Evolutionary conservation across 2,888 invertebrate genomes (phyloP).

Genomic region (Drosophila koepferae): DNA sequence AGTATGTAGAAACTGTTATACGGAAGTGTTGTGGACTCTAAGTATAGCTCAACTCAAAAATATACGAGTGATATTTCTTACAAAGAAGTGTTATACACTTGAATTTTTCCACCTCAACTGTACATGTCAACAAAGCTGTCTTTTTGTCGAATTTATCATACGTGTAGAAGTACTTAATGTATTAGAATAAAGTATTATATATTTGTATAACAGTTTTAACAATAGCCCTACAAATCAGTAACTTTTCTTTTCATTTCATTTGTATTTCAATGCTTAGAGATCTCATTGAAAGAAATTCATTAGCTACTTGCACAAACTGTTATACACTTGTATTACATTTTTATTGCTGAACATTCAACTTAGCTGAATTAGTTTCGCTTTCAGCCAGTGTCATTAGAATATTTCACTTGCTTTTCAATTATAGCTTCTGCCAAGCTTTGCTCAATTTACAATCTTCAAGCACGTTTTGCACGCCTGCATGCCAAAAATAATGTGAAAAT

Average conservation of each 20-base stretch:
- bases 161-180: too few relatives aligned
- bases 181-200: neutral
- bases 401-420: neutral
- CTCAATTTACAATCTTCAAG: slow-evolving; percentile 10
- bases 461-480: slow-evolving; percentile 51
- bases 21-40: too few relatives aligned
- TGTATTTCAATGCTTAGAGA: too few relatives aligned
- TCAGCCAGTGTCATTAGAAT: neutral
- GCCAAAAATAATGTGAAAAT: slow-evolving; percentile 33
- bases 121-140: too few relatives aligned
- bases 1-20: too few relatives aligned
- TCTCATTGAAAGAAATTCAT: neutral
- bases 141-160: too few relatives aligned
- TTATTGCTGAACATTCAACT: neutral
- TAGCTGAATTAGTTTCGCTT: neutral
- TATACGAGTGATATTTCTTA: too few relatives aligned
- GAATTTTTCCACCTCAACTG: too few relatives aligned
- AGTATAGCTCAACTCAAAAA: too few relatives aligned
- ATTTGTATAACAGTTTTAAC: neutral
- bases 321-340: neutral
- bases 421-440: neutral
- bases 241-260: neutral
- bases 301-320: neutral
- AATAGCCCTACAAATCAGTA: neutral
- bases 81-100: too few relatives aligned